Evolutionary conservation across 2,797 vertebrate genomes (phyloP).

Genomic region (Acanthurus tractus): DNA sequence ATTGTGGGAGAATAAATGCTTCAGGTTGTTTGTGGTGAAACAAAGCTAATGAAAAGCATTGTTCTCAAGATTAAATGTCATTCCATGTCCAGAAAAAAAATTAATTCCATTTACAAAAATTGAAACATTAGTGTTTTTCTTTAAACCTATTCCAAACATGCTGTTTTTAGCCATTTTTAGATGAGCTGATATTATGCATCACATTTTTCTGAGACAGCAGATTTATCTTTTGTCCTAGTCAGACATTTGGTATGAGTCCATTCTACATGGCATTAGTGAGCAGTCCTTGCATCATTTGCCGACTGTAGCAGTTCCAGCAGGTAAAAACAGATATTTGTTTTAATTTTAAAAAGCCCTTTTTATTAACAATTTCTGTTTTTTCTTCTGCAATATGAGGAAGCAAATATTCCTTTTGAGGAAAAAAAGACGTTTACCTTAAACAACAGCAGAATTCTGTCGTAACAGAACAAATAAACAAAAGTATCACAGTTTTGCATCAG

Average conservation of each 20-base stretch:
- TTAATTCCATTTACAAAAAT: constrained; percentile 1
- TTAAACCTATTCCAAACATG: background rate
- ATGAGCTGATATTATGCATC: background rate
- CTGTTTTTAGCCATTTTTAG: background rate
- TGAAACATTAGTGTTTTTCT: background rate
- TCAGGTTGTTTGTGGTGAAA: background rate
- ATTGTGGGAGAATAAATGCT: background rate
- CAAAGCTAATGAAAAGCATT: constrained; percentile 12
- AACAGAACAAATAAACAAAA: background rate
- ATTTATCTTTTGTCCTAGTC: constrained; percentile 14
- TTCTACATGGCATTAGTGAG: background rate
- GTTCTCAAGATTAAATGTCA: background rate
- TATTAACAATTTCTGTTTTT: background rate
- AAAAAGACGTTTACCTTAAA: background rate
- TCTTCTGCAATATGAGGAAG: background rate
- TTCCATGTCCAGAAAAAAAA: background rate
- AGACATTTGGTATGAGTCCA: background rate
- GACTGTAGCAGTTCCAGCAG: too few relatives aligned
- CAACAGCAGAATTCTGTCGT: background rate
- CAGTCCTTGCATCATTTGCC: background rate
- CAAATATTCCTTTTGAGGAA: too few relatives aligned
- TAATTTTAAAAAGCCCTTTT: background rate
- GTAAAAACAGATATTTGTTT: background rate
- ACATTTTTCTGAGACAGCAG: background rate
- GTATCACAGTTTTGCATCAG: background rate